Evolutionary conservation across 35 echinoderm and acorn worm species (phyloP).

Genomic region (Ophioderma brevispina): DNA sequence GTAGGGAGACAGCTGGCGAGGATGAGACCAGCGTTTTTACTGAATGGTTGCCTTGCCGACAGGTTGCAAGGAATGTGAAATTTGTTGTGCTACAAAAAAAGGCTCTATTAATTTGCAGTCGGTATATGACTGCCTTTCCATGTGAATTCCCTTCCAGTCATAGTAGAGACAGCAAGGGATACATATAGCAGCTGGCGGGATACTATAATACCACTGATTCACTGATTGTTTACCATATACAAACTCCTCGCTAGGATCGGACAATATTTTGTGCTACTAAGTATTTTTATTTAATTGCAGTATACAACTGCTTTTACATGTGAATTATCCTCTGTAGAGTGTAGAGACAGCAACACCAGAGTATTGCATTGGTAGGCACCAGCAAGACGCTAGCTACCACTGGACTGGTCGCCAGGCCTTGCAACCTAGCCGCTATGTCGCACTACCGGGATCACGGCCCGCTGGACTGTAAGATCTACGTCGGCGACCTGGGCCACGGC

Average conservation of each 20-base stretch:
- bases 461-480: conserved; percentile 91
- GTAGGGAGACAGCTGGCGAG: no score
- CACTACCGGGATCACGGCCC: conserved; percentile 86
- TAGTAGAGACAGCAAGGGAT: no score
- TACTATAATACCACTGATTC: background rate
- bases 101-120: background rate
- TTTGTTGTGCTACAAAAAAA: background rate
- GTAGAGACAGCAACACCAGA: background rate
- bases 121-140: background rate
- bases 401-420: background rate
- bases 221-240: background rate
- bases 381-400: background rate
- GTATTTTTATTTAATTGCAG: background rate
- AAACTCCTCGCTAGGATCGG: background rate
- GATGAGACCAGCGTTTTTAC: no score
- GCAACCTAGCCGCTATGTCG: conserved; percentile 6
- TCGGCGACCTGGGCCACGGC: conserved; percentile 79
- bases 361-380: background rate
- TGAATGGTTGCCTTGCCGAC: background rate
- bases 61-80: background rate
- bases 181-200: no score
- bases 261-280: background rate
- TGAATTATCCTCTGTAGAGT: background rate
- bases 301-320: background rate
- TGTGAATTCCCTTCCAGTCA: no score